These are phyloP conservation scores for Nebria salina DNA, from an alignment of 2,888 invertebrate species.

Conservation along the genomic window DNA sequence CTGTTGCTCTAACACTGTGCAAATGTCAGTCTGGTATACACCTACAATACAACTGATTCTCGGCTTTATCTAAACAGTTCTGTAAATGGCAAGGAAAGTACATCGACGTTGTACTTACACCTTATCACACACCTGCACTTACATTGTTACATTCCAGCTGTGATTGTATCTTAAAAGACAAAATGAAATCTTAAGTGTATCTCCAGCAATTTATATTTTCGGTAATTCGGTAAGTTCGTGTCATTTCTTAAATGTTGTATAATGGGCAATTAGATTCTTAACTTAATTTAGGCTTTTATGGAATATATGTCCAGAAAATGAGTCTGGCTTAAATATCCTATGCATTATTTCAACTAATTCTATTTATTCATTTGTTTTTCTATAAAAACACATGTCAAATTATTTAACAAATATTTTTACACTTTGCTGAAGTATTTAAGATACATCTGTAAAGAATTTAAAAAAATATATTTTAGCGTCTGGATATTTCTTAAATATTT, in stretches of 20 bases:
- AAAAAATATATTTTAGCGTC: too few species aligned
- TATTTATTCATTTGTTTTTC: too few species aligned
- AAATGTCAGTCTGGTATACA: not conserved
- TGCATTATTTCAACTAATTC: too few species aligned
- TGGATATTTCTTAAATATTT: too few species aligned
- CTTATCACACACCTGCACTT: not conserved
- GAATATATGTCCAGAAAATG: too few species aligned
- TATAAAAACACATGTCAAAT: too few species aligned
- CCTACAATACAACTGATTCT: not conserved
- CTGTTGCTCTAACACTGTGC: not conserved
- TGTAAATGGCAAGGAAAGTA: not conserved
- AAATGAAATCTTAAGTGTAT: not conserved
- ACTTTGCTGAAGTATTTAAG: too few species aligned
- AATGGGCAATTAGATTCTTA: not conserved
- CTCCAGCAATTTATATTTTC: constrained; percentile 2
- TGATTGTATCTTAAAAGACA: not conserved
- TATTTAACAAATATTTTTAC: too few species aligned
- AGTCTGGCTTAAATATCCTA: too few species aligned
- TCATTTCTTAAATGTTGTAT: not conserved
- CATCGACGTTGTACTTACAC: not conserved
- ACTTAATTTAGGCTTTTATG: too few species aligned
- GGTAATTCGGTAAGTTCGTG: constrained; percentile 3
- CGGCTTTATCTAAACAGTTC: constrained; percentile 30
- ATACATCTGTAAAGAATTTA: too few species aligned
- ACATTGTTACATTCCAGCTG: not conserved